Evolutionary conservation across 1,140 invertebrate species (phyloP), one percentile per base, ranked within the genome.

Genomic region (Grapholita molesta): DNA sequence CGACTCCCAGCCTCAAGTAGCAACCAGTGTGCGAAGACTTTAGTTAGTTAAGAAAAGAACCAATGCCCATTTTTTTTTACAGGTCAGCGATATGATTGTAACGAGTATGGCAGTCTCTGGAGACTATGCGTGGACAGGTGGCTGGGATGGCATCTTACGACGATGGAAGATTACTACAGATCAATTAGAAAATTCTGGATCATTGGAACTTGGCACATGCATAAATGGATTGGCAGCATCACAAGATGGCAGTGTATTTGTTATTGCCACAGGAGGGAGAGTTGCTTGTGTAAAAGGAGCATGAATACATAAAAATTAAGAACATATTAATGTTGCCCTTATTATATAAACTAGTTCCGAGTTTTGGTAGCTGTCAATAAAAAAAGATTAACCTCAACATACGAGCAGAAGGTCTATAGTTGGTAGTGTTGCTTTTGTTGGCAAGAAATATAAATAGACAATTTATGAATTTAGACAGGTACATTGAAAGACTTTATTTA

Each of bases 11-110:
- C n/a, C n/a, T n/a, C n/a, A n/a, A n/a, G n/a, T n/a, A n/a, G n/a
- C n/a, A n/a, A n/a, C n/a, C n/a, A n/a, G n/a, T n/a, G n/a, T n/a
- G n/a, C n/a, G n/a, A n/a, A n/a, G n/a, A n/a, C n/a, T n/a, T n/a
- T n/a, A n/a, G n/a, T n/a, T n/a, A n/a, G n/a, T n/a, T n/a, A n/a
- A n/a, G n/a, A n/a, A n/a, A n/a, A n/a, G n/a, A n/a, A 24, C 12
- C 18, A 24, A 2, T 7, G 25, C 12, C 4, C 5, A 61, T 64
- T 23, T 7, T 15, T 68, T 61, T 53, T 4, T 8, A 33, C 74
- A 91, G 89, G 88, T 86, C 3, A 91, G 89, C 53, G 87, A 91
- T 23, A 90, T 91, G 89, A 89, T 91, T 71, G 15, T 91, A n/a
- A 91, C 87, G 25, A 82, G 80, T 68, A 33, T 91, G 21, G 75